Percentiles rank a stretch among this genome's conserved stretches.
These are phyloP conservation scores for Craterocephalus amniculus DNA, from an alignment of 2,797 vertebrate species.

Conservation along the genomic window DNA sequence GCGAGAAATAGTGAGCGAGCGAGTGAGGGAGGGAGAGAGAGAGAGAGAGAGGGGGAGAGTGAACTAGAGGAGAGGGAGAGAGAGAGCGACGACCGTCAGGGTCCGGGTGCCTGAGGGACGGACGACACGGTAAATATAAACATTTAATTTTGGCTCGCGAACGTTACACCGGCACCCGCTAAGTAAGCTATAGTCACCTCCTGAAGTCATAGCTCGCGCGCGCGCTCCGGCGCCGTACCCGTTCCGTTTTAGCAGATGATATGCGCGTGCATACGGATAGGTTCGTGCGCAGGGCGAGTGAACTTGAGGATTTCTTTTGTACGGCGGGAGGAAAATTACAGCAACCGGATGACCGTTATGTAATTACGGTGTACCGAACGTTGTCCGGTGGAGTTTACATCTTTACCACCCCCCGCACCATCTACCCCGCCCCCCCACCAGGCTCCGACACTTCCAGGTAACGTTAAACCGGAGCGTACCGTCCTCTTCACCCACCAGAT, in stretches of 20 bases:
- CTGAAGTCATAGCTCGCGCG: conserved; percentile 58
- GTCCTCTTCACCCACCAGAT: conserved; percentile 66
- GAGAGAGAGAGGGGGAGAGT: conserved; percentile 63
- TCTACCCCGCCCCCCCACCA: not conserved
- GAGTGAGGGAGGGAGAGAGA: conserved; percentile 61
- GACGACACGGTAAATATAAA: conserved; percentile 80
- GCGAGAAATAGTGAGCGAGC: conserved; percentile 24
- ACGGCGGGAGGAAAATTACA: conserved; percentile 25
- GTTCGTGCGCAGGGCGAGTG: conserved; percentile 56
- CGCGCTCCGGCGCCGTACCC: conserved; percentile 49
- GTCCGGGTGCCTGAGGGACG: conserved; percentile 73
- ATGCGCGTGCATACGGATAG: conserved; percentile 67
- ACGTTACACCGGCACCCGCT: conserved; percentile 35
- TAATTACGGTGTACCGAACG: conserved; percentile 12
- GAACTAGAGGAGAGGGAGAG: conserved; percentile 44
- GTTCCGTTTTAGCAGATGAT: conserved; percentile 65
- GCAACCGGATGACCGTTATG: conserved; percentile 19
- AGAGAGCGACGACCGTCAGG: conserved; percentile 71
- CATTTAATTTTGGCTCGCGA: conserved; percentile 52
- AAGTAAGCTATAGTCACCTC: conserved; percentile 46
- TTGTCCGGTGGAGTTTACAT: conserved; percentile 17
- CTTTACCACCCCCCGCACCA: not conserved
- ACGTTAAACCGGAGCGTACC: conserved; percentile 55
- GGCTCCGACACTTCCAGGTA: conserved; percentile 38
- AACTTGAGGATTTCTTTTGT: conserved; percentile 69